These are phyloP conservation scores for Nycticorax nycticorax DNA, from an alignment of 2,113 vertebrate genomes.

Conservation along the genomic window DNA sequence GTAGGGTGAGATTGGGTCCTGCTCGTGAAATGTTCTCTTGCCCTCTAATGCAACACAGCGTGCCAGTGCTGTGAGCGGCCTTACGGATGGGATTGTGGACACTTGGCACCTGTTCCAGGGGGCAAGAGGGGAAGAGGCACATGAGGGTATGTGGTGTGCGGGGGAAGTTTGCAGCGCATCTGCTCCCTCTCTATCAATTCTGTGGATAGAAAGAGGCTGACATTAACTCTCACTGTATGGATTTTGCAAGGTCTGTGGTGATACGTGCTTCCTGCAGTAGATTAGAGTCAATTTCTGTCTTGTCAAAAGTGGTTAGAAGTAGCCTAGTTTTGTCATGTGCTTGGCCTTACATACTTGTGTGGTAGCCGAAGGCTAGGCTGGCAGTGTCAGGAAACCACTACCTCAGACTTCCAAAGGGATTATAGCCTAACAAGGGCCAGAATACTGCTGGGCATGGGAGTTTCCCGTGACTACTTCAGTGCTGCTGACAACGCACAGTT, in stretches of 20 bases:
- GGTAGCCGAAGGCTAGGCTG: neutral
- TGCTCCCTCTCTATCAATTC: neutral
- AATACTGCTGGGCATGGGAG: neutral
- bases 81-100: neutral
- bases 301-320: slow-evolving; percentile 12
- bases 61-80: neutral
- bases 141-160: neutral
- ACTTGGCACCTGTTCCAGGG: neutral
- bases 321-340: neutral
- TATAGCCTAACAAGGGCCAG: neutral
- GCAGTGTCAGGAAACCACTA: neutral
- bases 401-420: neutral
- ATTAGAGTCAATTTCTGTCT: neutral
- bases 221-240: neutral
- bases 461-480: neutral
- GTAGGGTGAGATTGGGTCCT: neutral
- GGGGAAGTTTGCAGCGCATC: neutral
- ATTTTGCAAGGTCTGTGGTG: slow-evolving; percentile 8
- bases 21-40: neutral
- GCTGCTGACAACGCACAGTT: neutral
- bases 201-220: neutral
- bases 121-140: neutral
- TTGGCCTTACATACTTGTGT: neutral
- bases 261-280: neutral
- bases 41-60: rapidly evolving